Percentiles rank a stretch among this genome's conserved stretches.
Conservation (phyloP, 1,140 invertebrate genomes). For the Lysiphlebus fabarum region DNA sequence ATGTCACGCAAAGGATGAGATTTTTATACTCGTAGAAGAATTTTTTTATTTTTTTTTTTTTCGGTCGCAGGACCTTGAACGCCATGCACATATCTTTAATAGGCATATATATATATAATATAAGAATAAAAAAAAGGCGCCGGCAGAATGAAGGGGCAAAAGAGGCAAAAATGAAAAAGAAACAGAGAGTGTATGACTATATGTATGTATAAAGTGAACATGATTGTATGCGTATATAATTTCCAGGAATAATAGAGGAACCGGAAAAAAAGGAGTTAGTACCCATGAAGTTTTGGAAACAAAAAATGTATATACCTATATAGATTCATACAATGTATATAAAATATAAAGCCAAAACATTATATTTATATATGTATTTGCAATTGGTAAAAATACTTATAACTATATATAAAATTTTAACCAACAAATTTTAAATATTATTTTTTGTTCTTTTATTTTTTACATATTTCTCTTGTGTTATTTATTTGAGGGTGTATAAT, state of each 20-base stretch:
- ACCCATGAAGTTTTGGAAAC: constrained; percentile 14
- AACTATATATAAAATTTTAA: too few species aligned
- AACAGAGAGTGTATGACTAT: not conserved
- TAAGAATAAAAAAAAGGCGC: constrained; percentile 1
- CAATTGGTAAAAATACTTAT: too few species aligned
- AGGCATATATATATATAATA: constrained; percentile 3
- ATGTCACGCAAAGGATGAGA: too few species aligned
- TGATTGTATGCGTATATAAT: constrained; percentile 16
- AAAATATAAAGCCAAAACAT: too few species aligned
- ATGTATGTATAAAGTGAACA: not conserved
- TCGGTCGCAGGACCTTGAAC: constrained; percentile 17
- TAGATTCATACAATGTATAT: too few species aligned
- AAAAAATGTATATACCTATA: not conserved
- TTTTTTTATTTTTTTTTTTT: constrained; percentile 10
- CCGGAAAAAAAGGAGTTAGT: not conserved
- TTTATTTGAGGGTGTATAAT: constrained; percentile 8
- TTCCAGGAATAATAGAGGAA: constrained; percentile 24
- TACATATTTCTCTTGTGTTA: too few species aligned
- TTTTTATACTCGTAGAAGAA: constrained; percentile 11
- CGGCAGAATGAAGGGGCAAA: constrained; percentile 6
- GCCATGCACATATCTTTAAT: constrained; percentile 7
- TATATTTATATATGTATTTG: not conserved
- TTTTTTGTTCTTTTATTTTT: too few species aligned
- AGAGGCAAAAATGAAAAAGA: not conserved
- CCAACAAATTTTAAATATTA: too few species aligned